Evolutionary conservation across 2,888 invertebrate species (phyloP), one percentile per base, ranked within the genome.

Genomic region (Heteromyza rotundicornis): DNA sequence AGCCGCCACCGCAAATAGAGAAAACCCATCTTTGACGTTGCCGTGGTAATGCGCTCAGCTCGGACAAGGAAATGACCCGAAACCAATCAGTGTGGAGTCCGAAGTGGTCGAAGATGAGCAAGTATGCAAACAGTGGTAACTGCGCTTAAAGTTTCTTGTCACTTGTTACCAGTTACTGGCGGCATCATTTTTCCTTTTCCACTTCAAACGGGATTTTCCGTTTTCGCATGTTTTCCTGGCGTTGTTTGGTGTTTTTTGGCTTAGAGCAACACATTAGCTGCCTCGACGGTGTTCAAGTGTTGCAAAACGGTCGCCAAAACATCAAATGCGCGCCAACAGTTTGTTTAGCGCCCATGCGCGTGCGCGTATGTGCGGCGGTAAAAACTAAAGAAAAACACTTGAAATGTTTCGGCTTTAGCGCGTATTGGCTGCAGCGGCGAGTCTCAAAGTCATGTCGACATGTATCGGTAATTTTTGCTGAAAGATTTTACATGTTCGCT

Each of bases 391-490:
- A 77, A 73, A 74, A 75, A 74, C 75, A 73, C 74, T 62, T 74
- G 73, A 75, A 74, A 77, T 77, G 77, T 68, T 72, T 77, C 64
- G 71, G 68, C 76, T 47, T 74, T 65, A 72, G 74, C 70, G 74
- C 71, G 77, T 76, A 74, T 74, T 77, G 77, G 76, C 73, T 73
- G 74, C 75, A 74, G 69, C 78, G 74, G 74, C 63, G 16, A 35
- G 75, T 61, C 56, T 76, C 75, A 78, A 75, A 75, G 77, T 65
- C 74, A 68, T 73, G 70, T 68, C 70, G 75, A 76, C 77, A 78
- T 75, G 77, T 78, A 76, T 72, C 77, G 76, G 71, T 76, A 78
- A 75, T 78, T 75, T 77, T 71, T 75, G 76, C 78, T 78, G 76
- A 74, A 77, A 77, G 74, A 74, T 77, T 74, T 74, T 77, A 74